phyloP scores from a whole-genome alignment of 2,113 vertebrate genomes.

The Hylia prasina region DNA sequence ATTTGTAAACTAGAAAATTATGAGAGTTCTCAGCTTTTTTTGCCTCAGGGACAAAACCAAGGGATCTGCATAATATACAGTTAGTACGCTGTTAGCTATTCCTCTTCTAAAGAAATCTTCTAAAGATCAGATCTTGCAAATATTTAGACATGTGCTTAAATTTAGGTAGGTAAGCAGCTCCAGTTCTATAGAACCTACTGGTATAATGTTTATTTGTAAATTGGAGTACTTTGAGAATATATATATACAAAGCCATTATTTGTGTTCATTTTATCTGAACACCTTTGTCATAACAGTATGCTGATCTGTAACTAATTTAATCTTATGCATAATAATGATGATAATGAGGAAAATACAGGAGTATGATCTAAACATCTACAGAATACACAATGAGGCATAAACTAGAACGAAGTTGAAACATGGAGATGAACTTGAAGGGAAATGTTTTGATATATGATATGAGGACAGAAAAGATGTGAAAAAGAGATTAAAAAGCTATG shows the following conservation, averaged over 20 bases:
- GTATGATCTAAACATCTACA: background rate
- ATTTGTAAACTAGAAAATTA: background rate
- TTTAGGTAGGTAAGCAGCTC: background rate
- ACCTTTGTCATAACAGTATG: background rate
- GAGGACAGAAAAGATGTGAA: background rate
- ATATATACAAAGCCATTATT: background rate
- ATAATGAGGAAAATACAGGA: background rate
- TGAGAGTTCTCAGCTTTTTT: background rate
- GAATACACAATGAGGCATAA: background rate
- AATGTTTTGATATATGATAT: background rate
- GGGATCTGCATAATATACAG: background rate
- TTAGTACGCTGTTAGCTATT: background rate
- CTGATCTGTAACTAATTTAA: background rate
- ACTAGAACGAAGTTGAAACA: background rate
- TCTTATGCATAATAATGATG: background rate
- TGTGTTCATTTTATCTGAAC: background rate
- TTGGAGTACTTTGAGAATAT: background rate
- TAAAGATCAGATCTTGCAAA: background rate
- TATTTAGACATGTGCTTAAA: background rate
- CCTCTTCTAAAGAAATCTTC: background rate
- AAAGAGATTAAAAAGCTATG: background rate
- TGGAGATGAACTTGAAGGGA: background rate
- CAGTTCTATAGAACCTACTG: background rate
- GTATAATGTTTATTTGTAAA: background rate
- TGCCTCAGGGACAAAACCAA: background rate